Base-by-base conservation (phyloP, 2,113 vertebrate species). In the Elgaria multicarinata region DNA sequence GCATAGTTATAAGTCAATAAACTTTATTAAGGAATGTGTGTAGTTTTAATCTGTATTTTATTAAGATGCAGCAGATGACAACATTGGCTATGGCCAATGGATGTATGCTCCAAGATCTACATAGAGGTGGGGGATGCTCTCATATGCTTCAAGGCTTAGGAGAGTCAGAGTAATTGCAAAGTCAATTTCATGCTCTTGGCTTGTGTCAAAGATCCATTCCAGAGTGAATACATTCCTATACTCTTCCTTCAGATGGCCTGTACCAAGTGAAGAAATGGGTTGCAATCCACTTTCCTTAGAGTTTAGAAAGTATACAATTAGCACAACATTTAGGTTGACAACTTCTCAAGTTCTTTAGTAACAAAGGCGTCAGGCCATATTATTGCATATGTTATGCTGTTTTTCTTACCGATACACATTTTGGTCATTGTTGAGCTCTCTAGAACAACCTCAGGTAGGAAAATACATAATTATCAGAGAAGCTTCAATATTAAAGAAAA, bases 1-100 rank as follows among this genome's bases (percentile, higher is more conserved):
- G 94, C 96, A 97, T 97, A 97, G 97, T 97, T 96, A 96, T 90
- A 94, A 96, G 96, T 94, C 97, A 97, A 97, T 97, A 97, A 97
- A 97, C 95, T 97, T 97, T 95, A 95, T 97, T 96, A 95, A 97
- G 96, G 95, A 96, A 93, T 81, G 7, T 72, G 31, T 77, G 36
- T 83, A 87, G 90, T 83, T 94, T 96, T 90, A 90, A 22, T 91
- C 82, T 96, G 84, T 66, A 67, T 75, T 50, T 96, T 94, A 86
- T 92, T 96, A 62, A 88, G 69, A 66, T 64, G 85, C 86, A 0
- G 24, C 76, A 86, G 66, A 79, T 83, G 67, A 58, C 28, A 36
- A 55, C 58, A 36, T 6, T 79, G 14, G 16, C 74, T 78, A 53
- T 84, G 46, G 36, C 18, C 71, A 67, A 3, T 33, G 36, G 71